phyloP scores from a whole-genome alignment of 2,113 vertebrate species.

The Antechinus stuartii region DNA sequence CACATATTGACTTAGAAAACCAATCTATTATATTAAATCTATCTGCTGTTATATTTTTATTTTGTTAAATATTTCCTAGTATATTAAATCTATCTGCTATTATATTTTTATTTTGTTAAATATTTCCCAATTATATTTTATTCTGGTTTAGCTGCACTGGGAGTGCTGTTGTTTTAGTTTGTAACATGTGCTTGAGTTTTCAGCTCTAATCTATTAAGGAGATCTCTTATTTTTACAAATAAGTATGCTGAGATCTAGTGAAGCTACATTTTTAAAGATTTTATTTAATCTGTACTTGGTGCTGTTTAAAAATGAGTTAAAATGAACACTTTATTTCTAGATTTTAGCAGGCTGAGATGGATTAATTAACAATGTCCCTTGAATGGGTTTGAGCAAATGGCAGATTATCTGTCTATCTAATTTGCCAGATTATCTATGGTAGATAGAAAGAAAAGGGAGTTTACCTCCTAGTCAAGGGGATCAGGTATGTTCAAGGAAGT shows the following conservation, averaged over 20 bases:
- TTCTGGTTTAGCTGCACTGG: not conserved
- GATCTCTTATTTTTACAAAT: not conserved
- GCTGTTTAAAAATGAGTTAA: not conserved
- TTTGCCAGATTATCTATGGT: not conserved
- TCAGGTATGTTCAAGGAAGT: not conserved
- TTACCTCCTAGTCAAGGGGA: not conserved
- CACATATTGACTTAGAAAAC: not conserved
- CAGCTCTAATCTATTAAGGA: not conserved
- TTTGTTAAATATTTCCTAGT: not conserved
- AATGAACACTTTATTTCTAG: not conserved
- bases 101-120: not conserved
- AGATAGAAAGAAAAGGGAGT: not conserved
- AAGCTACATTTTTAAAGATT: not conserved
- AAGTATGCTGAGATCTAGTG: not conserved
- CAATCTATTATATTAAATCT: not conserved
- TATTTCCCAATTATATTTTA: not conserved
- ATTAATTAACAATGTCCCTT: not conserved
- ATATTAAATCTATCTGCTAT: not conserved
- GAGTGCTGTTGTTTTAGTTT: not conserved
- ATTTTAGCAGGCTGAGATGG: not conserved
- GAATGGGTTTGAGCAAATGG: not conserved
- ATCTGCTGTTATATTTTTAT: not conserved
- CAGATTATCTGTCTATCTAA: no score
- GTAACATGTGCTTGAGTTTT: not conserved
- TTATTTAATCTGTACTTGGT: not conserved